These are phyloP conservation scores for Scylla paramamosain DNA, from an alignment of 1,140 invertebrate genomes.

Conservation along the genomic window DNA sequence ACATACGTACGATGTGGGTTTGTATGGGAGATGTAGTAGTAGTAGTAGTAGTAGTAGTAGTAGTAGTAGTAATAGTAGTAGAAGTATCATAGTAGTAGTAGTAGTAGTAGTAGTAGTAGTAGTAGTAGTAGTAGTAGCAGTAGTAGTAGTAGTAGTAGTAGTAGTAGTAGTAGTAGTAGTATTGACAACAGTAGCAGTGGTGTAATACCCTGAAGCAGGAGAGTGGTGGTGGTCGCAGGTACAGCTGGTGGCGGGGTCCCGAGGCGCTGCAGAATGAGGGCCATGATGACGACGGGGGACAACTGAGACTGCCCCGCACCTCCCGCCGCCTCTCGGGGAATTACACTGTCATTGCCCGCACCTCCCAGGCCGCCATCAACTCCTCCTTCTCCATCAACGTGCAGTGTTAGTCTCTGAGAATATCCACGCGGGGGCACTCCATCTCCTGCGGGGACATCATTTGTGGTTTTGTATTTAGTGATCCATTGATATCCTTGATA, in stretches of 20 bases:
- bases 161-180: not conserved
- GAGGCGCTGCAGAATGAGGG: not conserved
- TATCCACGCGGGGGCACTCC: not conserved
- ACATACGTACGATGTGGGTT: too few species aligned
- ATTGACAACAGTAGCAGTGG: not conserved
- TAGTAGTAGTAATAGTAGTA: too few species aligned
- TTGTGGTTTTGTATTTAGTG: too few species aligned
- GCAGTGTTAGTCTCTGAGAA: conserved; percentile 30
- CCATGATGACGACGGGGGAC: not conserved
- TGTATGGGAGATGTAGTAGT: too few species aligned
- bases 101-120: too few species aligned
- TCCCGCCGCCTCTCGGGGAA: conserved; percentile 25
- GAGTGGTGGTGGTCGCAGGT: not conserved
- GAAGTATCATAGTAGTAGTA: too few species aligned
- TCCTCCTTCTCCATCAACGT: conserved; percentile 58
- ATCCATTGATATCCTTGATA: too few species aligned
- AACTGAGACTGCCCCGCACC: not conserved
- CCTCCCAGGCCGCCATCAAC: conserved; percentile 47
- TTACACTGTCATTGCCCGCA: conserved; percentile 34
- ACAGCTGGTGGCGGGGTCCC: conserved; percentile 51
- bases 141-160: not conserved
- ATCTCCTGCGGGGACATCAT: not conserved
- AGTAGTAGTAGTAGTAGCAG: not conserved
- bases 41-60: too few species aligned
- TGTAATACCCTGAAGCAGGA: not conserved